Conservation (phyloP, 1,140 invertebrate species). For the Macrosteles quadrilineatus region DNA sequence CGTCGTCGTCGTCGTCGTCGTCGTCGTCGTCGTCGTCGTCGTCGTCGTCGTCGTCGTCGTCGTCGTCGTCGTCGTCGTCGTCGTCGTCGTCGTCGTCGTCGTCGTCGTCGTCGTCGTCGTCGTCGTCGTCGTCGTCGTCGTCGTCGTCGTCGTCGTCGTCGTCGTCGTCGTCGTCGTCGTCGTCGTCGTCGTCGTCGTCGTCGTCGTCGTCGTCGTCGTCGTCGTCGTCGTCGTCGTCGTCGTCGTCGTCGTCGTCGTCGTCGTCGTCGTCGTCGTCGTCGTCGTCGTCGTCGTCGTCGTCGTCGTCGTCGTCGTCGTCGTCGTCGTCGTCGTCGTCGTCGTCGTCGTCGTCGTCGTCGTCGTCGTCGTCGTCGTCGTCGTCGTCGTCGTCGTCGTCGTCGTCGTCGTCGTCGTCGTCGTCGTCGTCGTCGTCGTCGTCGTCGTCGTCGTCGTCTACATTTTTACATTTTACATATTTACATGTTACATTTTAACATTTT, state of each 20-base stretch:
- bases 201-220: not conserved
- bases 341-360: not conserved
- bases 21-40: too few relatives aligned
- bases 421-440: not conserved
- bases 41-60: too few relatives aligned
- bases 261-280: not conserved
- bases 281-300: not conserved
- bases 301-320: not conserved
- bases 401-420: not conserved
- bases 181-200: not conserved
- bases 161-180: not conserved
- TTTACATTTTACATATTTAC: too few relatives aligned
- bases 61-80: too few relatives aligned
- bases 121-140: too few relatives aligned
- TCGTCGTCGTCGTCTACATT: too few relatives aligned
- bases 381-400: not conserved
- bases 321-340: not conserved
- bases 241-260: not conserved
- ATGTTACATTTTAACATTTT: too few relatives aligned
- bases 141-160: too few relatives aligned
- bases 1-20: too few relatives aligned
- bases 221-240: not conserved
- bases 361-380: not conserved
- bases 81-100: too few relatives aligned
- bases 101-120: too few relatives aligned